These are phyloP conservation scores for Pseudomyrmex sp. DNA, from an alignment of 1,140 invertebrate genomes.

Conservation along the genomic window DNA sequence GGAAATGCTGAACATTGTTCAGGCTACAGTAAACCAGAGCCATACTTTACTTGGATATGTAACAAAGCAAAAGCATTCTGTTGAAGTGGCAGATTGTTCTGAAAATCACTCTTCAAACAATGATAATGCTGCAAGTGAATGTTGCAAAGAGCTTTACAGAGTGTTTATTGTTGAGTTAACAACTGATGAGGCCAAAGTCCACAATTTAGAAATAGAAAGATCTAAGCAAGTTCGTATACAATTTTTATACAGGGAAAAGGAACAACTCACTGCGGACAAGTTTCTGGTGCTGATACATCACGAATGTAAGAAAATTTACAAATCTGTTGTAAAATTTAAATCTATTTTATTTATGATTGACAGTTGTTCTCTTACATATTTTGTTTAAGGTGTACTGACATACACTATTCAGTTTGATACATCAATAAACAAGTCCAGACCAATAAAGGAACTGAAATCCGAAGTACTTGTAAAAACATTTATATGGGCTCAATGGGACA, in stretches of 20 bases:
- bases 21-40: conserved; percentile 91
- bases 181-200: conserved; percentile 84
- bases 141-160: conserved; percentile 81
- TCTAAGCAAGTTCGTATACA: conserved; percentile 91
- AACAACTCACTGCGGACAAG: conserved; percentile 88
- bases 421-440: conserved; percentile 59
- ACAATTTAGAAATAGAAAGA: conserved; percentile 85
- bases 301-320: conserved; percentile 88
- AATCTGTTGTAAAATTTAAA: not conserved
- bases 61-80: conserved; percentile 83
- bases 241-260: conserved; percentile 91
- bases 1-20: conserved; percentile 88
- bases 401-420: conserved; percentile 76
- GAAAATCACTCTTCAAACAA: conserved; percentile 54
- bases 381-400: conserved; percentile 77
- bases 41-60: conserved; percentile 89
- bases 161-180: conserved; percentile 88
- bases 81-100: conserved; percentile 62
- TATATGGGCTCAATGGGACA: conserved; percentile 94
- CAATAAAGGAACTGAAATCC: conserved; percentile 82
- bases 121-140: conserved; percentile 57
- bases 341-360: not conserved
- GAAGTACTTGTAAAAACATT: conserved; percentile 90
- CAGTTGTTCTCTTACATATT: not conserved
- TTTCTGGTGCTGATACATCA: conserved; percentile 92